Evolutionary conservation across 2,113 vertebrate genomes (phyloP).

Genomic region (Mastomys coucha): DNA sequence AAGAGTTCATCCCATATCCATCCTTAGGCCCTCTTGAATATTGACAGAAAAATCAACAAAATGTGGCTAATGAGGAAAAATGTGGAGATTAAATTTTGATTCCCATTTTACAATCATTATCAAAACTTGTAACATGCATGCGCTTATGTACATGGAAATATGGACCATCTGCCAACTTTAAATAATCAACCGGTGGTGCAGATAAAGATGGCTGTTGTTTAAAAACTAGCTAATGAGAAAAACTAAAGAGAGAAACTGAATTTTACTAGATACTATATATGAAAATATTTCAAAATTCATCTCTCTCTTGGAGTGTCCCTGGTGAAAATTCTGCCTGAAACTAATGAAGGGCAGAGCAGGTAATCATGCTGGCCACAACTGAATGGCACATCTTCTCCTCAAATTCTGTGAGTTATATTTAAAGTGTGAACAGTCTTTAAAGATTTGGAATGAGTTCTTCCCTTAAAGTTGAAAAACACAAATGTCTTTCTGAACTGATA

Average conservation of each 20-base stretch:
- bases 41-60: constrained; percentile 26
- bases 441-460: neutral
- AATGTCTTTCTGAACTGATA: neutral
- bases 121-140: neutral
- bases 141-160: neutral
- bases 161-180: constrained; percentile 28
- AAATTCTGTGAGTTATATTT: constrained; percentile 41
- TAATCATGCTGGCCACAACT: neutral
- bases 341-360: constrained; percentile 30
- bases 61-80: neutral
- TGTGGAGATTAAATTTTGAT: neutral
- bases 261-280: constrained; percentile 1
- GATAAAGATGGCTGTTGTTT: constrained; percentile 2
- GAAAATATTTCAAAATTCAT: constrained; percentile 22
- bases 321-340: neutral
- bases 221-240: constrained; percentile 26
- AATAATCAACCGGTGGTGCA: neutral
- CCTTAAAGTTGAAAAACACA: constrained; percentile 33
- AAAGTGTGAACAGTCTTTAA: neutral
- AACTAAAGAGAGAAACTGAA: neutral
- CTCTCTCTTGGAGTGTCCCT: neutral
- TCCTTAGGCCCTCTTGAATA: neutral
- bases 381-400: neutral
- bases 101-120: constrained; percentile 1
- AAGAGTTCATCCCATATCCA: neutral